Evolutionary conservation across 2,888 invertebrate genomes (phyloP).

Genomic region (Lomographa bimaculata): DNA sequence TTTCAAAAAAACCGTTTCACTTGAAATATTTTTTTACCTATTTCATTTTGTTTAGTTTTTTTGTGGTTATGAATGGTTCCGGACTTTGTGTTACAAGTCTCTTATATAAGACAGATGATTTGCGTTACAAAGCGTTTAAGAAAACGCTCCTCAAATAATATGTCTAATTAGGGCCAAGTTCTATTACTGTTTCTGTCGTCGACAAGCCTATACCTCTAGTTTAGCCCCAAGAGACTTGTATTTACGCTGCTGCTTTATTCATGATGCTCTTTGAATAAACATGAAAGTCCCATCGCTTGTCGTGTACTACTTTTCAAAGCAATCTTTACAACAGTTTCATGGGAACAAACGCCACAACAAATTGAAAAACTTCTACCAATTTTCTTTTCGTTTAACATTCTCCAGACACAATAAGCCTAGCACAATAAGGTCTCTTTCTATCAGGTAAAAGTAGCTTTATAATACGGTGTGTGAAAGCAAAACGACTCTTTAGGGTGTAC

Average conservation of each 20-base stretch:
- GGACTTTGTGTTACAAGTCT: too few relatives aligned
- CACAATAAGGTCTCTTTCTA: slow-evolving; percentile 44
- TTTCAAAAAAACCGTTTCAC: too few relatives aligned
- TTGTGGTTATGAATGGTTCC: too few relatives aligned
- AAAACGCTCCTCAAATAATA: too few relatives aligned
- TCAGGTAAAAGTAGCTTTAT: slow-evolving; percentile 52
- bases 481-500: slow-evolving; percentile 66
- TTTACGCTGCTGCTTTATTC: slow-evolving; percentile 74
- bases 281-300: slow-evolving; percentile 58
- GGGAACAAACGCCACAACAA: slow-evolving; percentile 27
- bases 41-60: too few relatives aligned
- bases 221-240: slow-evolving; percentile 57
- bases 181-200: too few relatives aligned
- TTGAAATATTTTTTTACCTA: too few relatives aligned
- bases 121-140: too few relatives aligned
- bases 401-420: slow-evolving; percentile 47
- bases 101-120: too few relatives aligned
- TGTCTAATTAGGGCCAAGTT: too few relatives aligned
- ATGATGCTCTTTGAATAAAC: slow-evolving; percentile 74
- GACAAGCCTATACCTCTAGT: slow-evolving; percentile 44
- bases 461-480: slow-evolving; percentile 55
- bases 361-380: slow-evolving; percentile 30
- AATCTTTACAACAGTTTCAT: slow-evolving; percentile 16
- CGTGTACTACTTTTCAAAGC: slow-evolving; percentile 13
- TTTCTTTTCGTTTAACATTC: slow-evolving; percentile 44